These are phyloP conservation scores for Cantharis rufa DNA, from an alignment of 2,888 invertebrate genomes.

Conservation along the genomic window DNA sequence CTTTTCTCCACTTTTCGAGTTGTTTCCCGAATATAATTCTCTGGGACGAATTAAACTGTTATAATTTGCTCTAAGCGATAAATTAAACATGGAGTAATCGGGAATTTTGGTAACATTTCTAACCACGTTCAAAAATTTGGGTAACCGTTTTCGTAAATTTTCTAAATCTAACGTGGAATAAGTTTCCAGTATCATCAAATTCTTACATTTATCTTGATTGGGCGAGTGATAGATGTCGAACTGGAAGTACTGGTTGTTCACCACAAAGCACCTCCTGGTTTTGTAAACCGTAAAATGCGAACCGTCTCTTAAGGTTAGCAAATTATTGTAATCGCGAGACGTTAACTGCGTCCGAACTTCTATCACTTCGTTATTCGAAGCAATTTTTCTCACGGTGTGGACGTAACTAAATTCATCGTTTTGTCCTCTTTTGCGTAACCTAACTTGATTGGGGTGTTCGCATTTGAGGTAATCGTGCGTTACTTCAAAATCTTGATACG, in stretches of 20 bases:
- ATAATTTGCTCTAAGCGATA: conserved; percentile 91
- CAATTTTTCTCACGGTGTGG: conserved; percentile 88
- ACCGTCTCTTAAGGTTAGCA: conserved; percentile 88
- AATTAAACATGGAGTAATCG: conserved; percentile 95
- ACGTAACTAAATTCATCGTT: conserved; percentile 91
- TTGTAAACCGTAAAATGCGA: conserved; percentile 94
- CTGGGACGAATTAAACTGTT: conserved; percentile 47
- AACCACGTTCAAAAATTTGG: conserved; percentile 81
- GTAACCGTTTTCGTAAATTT: conserved; percentile 67
- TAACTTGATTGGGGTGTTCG: conserved; percentile 85
- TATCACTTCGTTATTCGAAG: conserved; percentile 85
- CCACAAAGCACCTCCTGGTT: conserved; percentile 91
- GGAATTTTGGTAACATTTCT: conserved; percentile 93
- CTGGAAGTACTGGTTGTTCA: conserved; percentile 98
- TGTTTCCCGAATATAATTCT: too few species aligned
- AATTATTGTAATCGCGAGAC: conserved; percentile 87
- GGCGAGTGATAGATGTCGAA: conserved; percentile 93
- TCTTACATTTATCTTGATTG: conserved; percentile 89
- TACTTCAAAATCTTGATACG: conserved; percentile 96
- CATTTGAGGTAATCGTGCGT: conserved; percentile 96
- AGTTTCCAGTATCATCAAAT: conserved; percentile 88
- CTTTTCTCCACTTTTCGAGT: background rate
- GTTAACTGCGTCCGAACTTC: conserved; percentile 93
- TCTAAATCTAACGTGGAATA: conserved; percentile 83
- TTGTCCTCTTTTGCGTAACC: conserved; percentile 91